Evolutionary conservation across 1,140 invertebrate genomes (phyloP), one percentile per base, ranked within the genome.

Genomic region (Teleopsis dalmanni): DNA sequence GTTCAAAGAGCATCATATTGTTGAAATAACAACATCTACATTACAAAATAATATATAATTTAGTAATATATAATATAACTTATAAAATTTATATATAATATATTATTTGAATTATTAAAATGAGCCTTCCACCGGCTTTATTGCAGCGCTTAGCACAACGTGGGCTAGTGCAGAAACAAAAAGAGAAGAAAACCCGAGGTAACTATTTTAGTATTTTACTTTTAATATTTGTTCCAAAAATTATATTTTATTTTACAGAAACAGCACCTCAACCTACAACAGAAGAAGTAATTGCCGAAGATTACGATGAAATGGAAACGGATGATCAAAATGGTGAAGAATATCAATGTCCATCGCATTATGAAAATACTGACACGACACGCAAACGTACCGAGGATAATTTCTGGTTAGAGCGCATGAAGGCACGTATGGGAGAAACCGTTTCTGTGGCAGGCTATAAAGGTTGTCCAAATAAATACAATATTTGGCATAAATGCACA

Each of bases 391-490:
- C 50, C 54, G 52, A 65, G 53, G 58, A 68, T 65, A 54, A 70
- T 69, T 73, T 65, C 53, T 78, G 76, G 74, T 74, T 75, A 48
- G 73, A 77, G 54, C 73, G 72, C 21, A 72, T 77, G 10, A 78
- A 75, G 43, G 41, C 59, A 25, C 54, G 62, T 3, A 71, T 72
- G 40, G 75, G 76, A n/a, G 76, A 79, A 40, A 58, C 65, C 13
- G 76, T 78, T 18, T 78, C 76, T 22, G 78, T 78, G 57, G 76
- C 77, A 25, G 81, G 82, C 25, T 83, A 83, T 55, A 80, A 79
- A 57, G 85, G 87, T 4, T 99, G 96, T 72, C 96, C 96, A 3
- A 98, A 98, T 65, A 97, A 95, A 72, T 88, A 81, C 57, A 99
- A 98, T 67, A 86, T 92, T 49, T 94, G 87, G 71, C 96, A 99